Conservation (phyloP, 2,113 vertebrate genomes). For the Sturnus vulgaris region DNA sequence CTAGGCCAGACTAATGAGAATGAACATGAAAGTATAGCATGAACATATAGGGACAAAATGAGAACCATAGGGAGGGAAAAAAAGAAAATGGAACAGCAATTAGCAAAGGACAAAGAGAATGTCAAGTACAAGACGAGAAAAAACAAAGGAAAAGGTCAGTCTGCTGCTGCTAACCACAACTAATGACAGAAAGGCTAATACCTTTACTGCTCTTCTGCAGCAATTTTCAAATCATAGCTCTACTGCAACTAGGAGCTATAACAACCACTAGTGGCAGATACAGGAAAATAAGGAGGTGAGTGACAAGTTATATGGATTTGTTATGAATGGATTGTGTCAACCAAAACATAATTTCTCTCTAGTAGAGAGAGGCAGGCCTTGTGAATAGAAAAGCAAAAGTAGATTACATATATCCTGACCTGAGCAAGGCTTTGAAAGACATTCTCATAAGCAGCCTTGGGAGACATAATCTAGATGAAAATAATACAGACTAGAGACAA, state of each 20-base stretch:
- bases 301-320: not conserved
- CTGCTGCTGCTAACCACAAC: not conserved
- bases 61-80: not conserved
- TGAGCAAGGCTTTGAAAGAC: not conserved
- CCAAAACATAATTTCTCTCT: not conserved
- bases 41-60: not conserved
- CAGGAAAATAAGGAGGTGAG: not conserved
- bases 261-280: not conserved
- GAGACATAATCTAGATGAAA: not conserved
- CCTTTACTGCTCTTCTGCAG: not conserved
- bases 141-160: not conserved
- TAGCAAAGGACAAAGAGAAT: not conserved
- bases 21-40: not conserved
- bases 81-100: not conserved
- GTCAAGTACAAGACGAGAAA: not conserved
- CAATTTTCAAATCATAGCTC: not conserved
- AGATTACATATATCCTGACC: not conserved
- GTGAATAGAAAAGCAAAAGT: not conserved
- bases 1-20: slow-evolving; percentile 13
- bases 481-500: not conserved
- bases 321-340: not conserved
- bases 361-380: not conserved
- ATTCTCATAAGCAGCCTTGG: not conserved
- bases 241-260: not conserved
- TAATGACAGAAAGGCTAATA: not conserved